These are phyloP conservation scores for Colossoma macropomum DNA, from an alignment of 2,113 vertebrate genomes.

Conservation along the genomic window DNA sequence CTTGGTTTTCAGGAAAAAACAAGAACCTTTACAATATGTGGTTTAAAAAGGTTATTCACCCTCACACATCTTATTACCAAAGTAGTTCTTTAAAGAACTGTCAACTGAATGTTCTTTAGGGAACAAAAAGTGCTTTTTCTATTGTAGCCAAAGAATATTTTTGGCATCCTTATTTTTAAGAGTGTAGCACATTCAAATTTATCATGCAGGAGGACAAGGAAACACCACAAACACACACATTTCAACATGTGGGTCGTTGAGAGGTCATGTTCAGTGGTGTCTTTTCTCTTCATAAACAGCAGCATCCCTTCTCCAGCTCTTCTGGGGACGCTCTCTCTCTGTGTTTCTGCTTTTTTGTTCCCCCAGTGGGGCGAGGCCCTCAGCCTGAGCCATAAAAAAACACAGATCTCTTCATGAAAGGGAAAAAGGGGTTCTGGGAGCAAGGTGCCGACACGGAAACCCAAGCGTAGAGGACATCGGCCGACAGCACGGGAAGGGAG, in stretches of 20 bases:
- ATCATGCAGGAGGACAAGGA: too few species aligned
- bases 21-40: too few species aligned
- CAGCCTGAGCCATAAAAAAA: constrained; percentile 15
- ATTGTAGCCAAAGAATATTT: too few species aligned
- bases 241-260: neutral
- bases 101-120: too few species aligned
- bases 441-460: constrained; percentile 13
- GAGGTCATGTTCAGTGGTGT: constrained; percentile 38
- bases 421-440: constrained; percentile 25
- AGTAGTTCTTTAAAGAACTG: too few species aligned
- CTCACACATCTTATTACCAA: too few species aligned
- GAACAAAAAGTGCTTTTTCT: too few species aligned
- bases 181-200: too few species aligned
- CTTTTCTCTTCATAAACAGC: constrained; percentile 1
- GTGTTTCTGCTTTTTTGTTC: neutral
- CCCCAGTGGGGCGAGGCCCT: neutral
- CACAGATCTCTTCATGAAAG: constrained; percentile 16
- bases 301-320: constrained; percentile 2
- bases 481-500: neutral
- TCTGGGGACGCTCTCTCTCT: constrained; percentile 11
- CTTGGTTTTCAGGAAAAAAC: too few species aligned
- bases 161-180: too few species aligned
- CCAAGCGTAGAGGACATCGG: constrained; percentile 19
- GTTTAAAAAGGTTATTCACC: too few species aligned
- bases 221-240: too few species aligned